Evolutionary conservation across 2,797 vertebrate species (phyloP).

Genomic region (Okamejei kenojei): DNA sequence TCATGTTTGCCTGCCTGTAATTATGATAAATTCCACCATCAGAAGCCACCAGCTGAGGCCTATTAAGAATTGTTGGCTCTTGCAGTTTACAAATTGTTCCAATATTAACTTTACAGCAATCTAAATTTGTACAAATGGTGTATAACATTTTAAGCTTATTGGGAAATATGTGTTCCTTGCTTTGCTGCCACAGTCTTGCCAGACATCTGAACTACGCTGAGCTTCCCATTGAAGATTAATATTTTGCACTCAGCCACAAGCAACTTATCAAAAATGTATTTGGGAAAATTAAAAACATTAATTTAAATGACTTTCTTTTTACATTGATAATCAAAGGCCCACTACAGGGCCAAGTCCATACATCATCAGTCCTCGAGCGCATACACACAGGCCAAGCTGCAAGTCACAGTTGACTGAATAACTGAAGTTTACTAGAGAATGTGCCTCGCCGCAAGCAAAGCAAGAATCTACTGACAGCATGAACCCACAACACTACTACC

Average conservation of each 20-base stretch:
- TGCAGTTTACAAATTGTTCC: not conserved
- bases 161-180: not conserved
- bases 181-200: not conserved
- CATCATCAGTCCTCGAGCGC: too few species aligned
- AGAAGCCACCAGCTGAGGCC: slow-evolving; percentile 1
- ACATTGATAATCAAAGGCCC: not conserved
- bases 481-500: too few species aligned
- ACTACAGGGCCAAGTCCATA: too few species aligned
- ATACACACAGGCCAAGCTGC: too few species aligned
- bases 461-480: too few species aligned
- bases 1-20: not conserved
- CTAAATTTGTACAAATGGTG: not conserved
- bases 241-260: not conserved
- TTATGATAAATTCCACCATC: slow-evolving; percentile 4
- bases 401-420: too few species aligned
- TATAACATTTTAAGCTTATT: not conserved
- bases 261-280: not conserved
- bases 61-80: slow-evolving; percentile 16
- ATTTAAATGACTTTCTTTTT: not conserved
- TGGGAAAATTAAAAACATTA: not conserved
- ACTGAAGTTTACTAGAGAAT: too few species aligned
- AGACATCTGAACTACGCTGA: not conserved
- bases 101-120: slow-evolving; percentile 20
- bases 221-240: not conserved
- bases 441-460: too few species aligned